Evolutionary conservation across 2,888 invertebrate genomes (phyloP).

Genomic region (Acleris sparsana): DNA sequence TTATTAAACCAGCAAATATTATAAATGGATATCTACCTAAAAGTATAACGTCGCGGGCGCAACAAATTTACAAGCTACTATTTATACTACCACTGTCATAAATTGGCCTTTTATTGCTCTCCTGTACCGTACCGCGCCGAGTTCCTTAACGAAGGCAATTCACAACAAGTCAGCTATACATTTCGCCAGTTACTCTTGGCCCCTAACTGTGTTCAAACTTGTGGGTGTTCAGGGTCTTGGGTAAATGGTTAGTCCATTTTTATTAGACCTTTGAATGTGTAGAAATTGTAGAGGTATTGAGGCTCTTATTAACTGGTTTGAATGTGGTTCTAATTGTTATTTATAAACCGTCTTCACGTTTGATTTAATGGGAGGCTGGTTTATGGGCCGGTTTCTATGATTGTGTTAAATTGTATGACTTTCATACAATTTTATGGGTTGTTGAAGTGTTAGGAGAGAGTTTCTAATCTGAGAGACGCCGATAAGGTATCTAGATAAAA

Average conservation of each 20-base stretch:
- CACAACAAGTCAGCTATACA: constrained; percentile 11
- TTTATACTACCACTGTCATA: constrained; percentile 31
- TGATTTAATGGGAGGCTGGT: constrained; percentile 29
- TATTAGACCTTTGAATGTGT: neutral
- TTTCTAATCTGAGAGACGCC: neutral
- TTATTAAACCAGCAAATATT: neutral
- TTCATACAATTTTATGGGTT: constrained; percentile 24
- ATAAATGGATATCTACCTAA: constrained; percentile 17
- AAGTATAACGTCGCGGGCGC: constrained; percentile 6
- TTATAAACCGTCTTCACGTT: constrained; percentile 29
- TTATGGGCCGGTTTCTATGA: constrained; percentile 22
- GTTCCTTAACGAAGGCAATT: constrained; percentile 35
- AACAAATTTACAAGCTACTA: constrained; percentile 35
- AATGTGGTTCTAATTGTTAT: constrained; percentile 34
- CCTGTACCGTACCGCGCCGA: constrained; percentile 24
- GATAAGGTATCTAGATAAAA: too few species aligned
- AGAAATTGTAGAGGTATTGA: neutral
- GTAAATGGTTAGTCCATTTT: constrained; percentile 1
- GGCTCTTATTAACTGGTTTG: constrained; percentile 3
- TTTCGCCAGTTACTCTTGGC: constrained; percentile 1
- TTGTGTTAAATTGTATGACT: constrained; percentile 30
- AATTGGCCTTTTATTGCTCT: constrained; percentile 37
- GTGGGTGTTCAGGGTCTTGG: neutral
- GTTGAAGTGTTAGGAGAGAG: constrained; percentile 1
- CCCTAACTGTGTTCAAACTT: neutral